Evolutionary conservation across 2,113 vertebrate species (phyloP), one percentile per base, ranked within the genome.

Genomic region (Baryphthengus martii): DNA sequence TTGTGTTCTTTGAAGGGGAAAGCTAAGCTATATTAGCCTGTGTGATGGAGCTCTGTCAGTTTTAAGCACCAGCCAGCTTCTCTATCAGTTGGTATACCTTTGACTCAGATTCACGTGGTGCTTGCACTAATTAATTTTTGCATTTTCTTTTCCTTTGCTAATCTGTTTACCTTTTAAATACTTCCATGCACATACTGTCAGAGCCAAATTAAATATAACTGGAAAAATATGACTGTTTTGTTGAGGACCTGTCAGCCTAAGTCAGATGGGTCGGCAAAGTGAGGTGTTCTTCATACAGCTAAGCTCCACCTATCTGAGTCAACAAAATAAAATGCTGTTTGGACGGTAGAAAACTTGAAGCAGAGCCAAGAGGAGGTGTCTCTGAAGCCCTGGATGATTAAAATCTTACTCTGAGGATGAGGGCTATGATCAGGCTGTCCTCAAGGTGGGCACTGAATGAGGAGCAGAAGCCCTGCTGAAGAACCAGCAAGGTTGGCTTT

Each of bases 141-240:
- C 13, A 11, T 79, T 94, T 91, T 89, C 75, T 85, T 91, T 88
- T 58, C 52, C 50, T 89, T 76, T 66, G 26, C 55, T 94, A 73
- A 91, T 85, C 78, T 93, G 19, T n/a, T 87, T 93, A 78, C 31
- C n/a, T 67, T 94, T 77, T n/a, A 68, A 92, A 52, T 75, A 53
- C 40, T 75, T 89, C 33, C 40, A 39, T 3, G 2, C 31, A 42
- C 0, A 0, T 49, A 68, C 23, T 70, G 58, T 53, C 66, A 72
- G 71, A 88, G 23, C 55, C 67, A 86, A 84, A 94, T 75, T 39
- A 72, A 83, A 35, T 88, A 3, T 90, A 95, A 92, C 52, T 92
- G 75, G 75, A 92, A 96, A 95, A 93, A 95, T 91, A 79, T 90
- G 83, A 90, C 67, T 65, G 23, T 45, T 76, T 91, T 89, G 39